Percentiles rank a stretch among this genome's conserved stretches.
Evolutionary conservation across 2,888 invertebrate species (phyloP).

Genomic region (Oligia fasciuncula): DNA sequence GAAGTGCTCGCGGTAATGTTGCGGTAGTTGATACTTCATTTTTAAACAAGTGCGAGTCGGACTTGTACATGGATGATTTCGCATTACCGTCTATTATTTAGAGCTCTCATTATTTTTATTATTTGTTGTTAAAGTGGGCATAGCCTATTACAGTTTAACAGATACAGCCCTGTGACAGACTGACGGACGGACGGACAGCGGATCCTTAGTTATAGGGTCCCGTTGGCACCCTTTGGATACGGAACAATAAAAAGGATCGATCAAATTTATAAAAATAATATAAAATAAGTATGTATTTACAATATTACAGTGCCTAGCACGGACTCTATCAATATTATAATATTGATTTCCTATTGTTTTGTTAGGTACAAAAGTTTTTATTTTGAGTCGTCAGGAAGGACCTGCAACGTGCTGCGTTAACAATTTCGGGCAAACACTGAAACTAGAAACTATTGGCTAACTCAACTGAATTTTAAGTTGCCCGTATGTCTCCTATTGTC

Average conservation of each 20-base stretch:
- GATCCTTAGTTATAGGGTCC: no score
- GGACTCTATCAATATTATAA: no score
- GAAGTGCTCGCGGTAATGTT: constrained; percentile 68
- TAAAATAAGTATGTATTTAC: no score
- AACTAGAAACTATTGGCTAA: not conserved
- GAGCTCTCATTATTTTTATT: not conserved
- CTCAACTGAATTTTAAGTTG: not conserved
- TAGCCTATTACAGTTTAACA: not conserved
- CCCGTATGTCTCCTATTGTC: not conserved
- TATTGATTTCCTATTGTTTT: no score
- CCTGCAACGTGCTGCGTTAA: no score
- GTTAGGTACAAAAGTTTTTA: no score
- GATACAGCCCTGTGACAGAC: not conserved
- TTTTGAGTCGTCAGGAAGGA: no score
- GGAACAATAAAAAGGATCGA: no score
- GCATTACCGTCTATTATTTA: not conserved
- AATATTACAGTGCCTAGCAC: no score
- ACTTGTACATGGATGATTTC: not conserved
- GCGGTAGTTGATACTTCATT: constrained; percentile 48
- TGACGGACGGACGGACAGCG: no score
- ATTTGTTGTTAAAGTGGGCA: not conserved
- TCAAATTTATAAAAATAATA: no score
- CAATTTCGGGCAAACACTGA: not conserved
- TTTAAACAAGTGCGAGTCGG: not conserved
- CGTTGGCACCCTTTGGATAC: no score